Conservation (phyloP, 2,113 vertebrate genomes). For the Corythoichthys haematopterus region DNA sequence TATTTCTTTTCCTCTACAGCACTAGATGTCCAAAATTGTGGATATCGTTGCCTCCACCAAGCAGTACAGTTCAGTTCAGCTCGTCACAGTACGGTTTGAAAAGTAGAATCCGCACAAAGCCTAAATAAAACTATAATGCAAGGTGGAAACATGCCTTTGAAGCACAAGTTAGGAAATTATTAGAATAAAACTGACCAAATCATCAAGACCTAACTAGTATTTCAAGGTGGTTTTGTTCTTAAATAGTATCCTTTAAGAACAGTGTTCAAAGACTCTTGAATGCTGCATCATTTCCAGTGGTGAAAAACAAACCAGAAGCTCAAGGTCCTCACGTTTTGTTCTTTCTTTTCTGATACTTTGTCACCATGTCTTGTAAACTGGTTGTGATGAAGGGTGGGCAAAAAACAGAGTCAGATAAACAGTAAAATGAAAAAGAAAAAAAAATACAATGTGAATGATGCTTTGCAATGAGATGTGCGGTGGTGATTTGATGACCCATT, state of each 20-base stretch:
- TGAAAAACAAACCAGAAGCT: constrained; percentile 24
- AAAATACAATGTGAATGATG: background rate
- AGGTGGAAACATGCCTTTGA: background rate
- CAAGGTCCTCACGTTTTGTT: constrained; percentile 89
- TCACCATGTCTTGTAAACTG: constrained; percentile 98
- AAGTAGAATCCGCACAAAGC: background rate
- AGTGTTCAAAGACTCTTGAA: constrained; percentile 25
- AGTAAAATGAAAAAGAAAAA: constrained; percentile 17
- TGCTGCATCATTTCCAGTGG: background rate
- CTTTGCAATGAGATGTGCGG: background rate
- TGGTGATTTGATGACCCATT: constrained; percentile 1
- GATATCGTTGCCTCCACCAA: background rate
- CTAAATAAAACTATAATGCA: background rate
- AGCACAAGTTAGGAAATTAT: background rate
- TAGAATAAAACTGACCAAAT: background rate
- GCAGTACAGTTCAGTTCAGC: background rate
- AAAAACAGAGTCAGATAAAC: constrained; percentile 15
- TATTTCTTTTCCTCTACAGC: background rate
- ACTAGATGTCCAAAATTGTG: background rate
- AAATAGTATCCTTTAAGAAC: constrained; percentile 2
- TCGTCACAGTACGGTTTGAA: background rate
- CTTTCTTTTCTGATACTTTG: constrained; percentile 98
- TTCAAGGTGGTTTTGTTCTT: background rate
- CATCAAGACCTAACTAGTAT: background rate
- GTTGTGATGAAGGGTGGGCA: constrained; percentile 54